phyloP scores from a whole-genome alignment of 37 sponge, comb jelly and placozoan genomes.

The Spongilla lacustris region DNA sequence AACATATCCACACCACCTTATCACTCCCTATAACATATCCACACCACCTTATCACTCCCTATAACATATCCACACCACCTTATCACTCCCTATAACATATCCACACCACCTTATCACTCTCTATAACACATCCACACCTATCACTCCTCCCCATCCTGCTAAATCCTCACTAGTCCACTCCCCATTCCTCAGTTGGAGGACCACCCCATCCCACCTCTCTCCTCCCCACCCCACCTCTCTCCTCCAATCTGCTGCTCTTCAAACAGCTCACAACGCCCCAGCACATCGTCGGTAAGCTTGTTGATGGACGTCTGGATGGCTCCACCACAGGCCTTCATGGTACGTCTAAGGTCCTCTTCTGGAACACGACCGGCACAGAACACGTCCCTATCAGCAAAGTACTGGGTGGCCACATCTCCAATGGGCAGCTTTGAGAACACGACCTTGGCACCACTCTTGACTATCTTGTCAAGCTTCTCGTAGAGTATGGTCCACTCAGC shows the following conservation, averaged over 20 bases:
- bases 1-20: too few species aligned
- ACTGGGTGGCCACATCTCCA: conserved; percentile 99
- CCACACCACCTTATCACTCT: too few species aligned
- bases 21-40: too few species aligned
- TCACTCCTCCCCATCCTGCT: too few species aligned
- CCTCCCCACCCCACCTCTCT: conserved; percentile 80
- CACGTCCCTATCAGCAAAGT: conserved; percentile 99
- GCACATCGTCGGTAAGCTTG: conserved; percentile 63
- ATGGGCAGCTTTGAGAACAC: conserved; percentile 99
- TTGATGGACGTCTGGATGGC: conserved; percentile 94
- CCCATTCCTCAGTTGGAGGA: not conserved
- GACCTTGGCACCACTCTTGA: conserved; percentile 94
- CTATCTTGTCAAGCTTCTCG: conserved; percentile 94
- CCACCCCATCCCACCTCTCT: not conserved
- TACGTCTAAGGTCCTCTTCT: conserved; percentile 93
- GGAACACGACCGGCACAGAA: conserved; percentile 99
- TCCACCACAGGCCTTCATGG: conserved; percentile 99
- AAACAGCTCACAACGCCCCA: conserved; percentile 93
- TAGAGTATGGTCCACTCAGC: conserved; percentile 99
- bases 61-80: too few species aligned
- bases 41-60: too few species aligned
- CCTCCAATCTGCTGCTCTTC: conserved; percentile 98
- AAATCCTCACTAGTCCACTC: not conserved
- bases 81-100: too few species aligned
- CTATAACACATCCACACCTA: too few species aligned